Base-by-base conservation (phyloP, 2,888 invertebrate species). In the Scaptomyza parva region DNA sequence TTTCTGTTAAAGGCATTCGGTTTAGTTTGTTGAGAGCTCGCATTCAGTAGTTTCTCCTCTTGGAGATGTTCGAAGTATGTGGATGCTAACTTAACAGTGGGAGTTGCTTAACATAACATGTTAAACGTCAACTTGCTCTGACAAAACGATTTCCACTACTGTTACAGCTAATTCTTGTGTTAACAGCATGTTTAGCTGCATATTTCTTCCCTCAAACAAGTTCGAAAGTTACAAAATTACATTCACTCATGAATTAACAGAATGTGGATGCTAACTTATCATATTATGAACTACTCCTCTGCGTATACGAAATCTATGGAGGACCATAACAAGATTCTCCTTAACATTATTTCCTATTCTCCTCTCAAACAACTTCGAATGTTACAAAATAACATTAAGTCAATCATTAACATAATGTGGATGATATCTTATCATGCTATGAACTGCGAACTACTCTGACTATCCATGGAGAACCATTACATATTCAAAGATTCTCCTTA, bases 11-110 rank as follows among this genome's bases (percentile, higher is more conserved):
- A 3, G 14, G 6, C 2, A n/a, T n/a, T n/a, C n/a, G n/a, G n/a
- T n/a, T n/a, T n/a, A n/a, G n/a, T n/a, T 5, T 11, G 4, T 22
- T 39, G 61, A 33, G 52, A 40, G 39, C 9, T 17, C n/a, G 4
- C 1, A 12, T 8, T 8, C 17, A 26, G 17, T 26, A 6, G 1
- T 2, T 33, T 20, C 33, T 30, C 33, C 47, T 47, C 1, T 7
- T 14, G 1, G 14, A 11, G 11, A 12, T 22, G 41, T 33, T 30
- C 45, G 45, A 28, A 18, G 9, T 47, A n/a, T 50, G 30, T 40
- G 57, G 39, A 30, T n/a, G 4, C 7, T 24, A n/a, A 5, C 2
- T 22, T 17, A 18, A 14, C 22, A 24, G 28, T 22, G 14, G 33
- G 33, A n/a, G 33, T 6, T 26, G 24, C 24, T 26, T 5, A n/a